phyloP scores from a whole-genome alignment of 2,113 vertebrate genomes.

The Podarcis cretensis region DNA sequence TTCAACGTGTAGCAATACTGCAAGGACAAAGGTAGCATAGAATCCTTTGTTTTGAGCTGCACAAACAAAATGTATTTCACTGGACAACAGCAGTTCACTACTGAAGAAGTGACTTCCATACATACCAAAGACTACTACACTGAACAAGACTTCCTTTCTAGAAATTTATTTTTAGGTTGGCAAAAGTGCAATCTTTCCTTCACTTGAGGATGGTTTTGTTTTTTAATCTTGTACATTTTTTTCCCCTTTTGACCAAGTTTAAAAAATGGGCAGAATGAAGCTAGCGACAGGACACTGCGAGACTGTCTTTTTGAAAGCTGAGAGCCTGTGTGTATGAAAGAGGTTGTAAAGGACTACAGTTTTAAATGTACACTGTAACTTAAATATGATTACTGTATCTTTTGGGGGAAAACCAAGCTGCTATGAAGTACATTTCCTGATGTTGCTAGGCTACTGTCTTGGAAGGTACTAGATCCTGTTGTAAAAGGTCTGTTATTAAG shows the following conservation, averaged over 20 bases:
- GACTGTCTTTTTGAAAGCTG: slow-evolving; percentile 78
- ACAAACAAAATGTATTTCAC: slow-evolving; percentile 75
- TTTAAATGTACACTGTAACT: slow-evolving; percentile 79
- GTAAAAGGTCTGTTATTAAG: slow-evolving; percentile 77
- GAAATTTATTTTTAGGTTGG: slow-evolving; percentile 82
- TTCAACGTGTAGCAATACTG: slow-evolving; percentile 85
- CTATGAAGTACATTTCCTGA: slow-evolving; percentile 80
- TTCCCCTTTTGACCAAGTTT: slow-evolving; percentile 58
- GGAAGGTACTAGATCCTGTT: slow-evolving; percentile 79
- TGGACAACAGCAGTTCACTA: slow-evolving; percentile 78
- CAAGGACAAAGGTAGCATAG: slow-evolving; percentile 75
- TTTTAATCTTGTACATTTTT: slow-evolving; percentile 76
- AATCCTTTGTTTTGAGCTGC: slow-evolving; percentile 77
- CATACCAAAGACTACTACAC: slow-evolving; percentile 88
- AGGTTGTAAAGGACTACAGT: slow-evolving; percentile 79
- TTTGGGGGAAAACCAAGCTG: slow-evolving; percentile 71
- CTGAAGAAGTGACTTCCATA: slow-evolving; percentile 83
- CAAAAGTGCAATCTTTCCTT: slow-evolving; percentile 93
- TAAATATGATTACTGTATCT: slow-evolving; percentile 79
- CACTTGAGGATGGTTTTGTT: slow-evolving; percentile 76
- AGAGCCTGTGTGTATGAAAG: slow-evolving; percentile 81
- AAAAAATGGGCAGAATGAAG: slow-evolving; percentile 83
- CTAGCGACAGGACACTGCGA: slow-evolving; percentile 73
- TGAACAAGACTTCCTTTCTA: slow-evolving; percentile 78
- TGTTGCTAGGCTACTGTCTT: slow-evolving; percentile 90